Evolutionary conservation across 2,888 invertebrate genomes (phyloP), one percentile per base, ranked within the genome.

Genomic region (Agrotis ipsilon): DNA sequence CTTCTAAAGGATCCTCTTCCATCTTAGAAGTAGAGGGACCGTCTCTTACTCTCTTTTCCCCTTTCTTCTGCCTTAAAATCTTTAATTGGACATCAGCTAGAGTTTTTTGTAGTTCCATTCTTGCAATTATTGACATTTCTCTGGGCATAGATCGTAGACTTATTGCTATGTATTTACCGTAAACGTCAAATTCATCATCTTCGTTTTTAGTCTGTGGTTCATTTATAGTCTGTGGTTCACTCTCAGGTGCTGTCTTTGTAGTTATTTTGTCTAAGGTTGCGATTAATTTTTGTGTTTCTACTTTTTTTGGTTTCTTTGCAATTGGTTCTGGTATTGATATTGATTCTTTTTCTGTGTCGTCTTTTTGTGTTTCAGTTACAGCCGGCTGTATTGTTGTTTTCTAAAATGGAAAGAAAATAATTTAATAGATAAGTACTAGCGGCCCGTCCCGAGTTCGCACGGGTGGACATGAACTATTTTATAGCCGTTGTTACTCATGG

Each of bases 31-130:
- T 59, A 3, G 73, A 72, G n/a, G 59, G 18, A n/a, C 7, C n/a
- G 51, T 3, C 46, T 13, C 4, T 7, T 13, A 13, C 3, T 49
- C 0, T 39, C 3, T 0, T 1, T 24, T 1, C 14, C 13, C 9
- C 16, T 52, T 49, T 39, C 3, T 19, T n/a, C 39, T 16, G 11
- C 19, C 11, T 45, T 19, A 73, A 16, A 24, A 24, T 24, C 18
- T 3, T 61, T 45, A 75, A 27, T 60, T 75, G 79, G 13, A 79
- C 43, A 5, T 57, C 11, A 14, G 79, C 65, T 18, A 75, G 19
- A 1, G 79, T 73, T 51, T 66, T 79, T 3, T 79, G 75, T 16
- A 75, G 16, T 1, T 79, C 79, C 51, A 57, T 57, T 66, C 65
- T 75, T 13, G 79, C 60, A 21, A 45, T 18, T 0, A 75, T 75